A percentile compares a stretch with the other conserved stretches of the same genome.
Conservation (phyloP, 1,140 invertebrate genomes). For the Ostrea denselamellosa region DNA sequence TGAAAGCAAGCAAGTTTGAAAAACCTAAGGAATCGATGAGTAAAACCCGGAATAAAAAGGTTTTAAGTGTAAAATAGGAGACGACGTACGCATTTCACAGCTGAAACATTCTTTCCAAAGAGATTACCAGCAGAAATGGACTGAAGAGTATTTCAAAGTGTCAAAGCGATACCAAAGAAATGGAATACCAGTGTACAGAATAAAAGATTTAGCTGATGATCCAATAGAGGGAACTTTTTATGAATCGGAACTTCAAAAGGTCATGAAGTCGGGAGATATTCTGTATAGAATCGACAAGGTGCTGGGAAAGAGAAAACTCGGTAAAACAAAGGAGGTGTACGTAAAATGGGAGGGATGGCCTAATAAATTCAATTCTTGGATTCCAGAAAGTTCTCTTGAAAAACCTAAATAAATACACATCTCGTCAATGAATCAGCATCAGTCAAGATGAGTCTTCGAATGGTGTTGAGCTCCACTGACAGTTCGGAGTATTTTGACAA, state of each 20-base stretch:
- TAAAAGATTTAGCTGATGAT: constrained; percentile 46
- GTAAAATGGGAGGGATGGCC: constrained; percentile 54
- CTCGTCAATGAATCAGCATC: neutral
- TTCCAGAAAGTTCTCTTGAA: constrained; percentile 35
- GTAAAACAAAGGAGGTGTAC: constrained; percentile 41
- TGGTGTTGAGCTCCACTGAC: constrained; percentile 39
- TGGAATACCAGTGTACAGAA: constrained; percentile 48
- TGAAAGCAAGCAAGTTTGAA: neutral
- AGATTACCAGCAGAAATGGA: constrained; percentile 57
- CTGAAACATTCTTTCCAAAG: constrained; percentile 45
- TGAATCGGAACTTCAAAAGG: constrained; percentile 50
- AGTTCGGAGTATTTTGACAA: constrained; percentile 44
- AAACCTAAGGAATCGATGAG: neutral
- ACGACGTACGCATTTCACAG: constrained; percentile 52
- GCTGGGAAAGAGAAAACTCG: constrained; percentile 18
- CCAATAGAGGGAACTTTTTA: constrained; percentile 52
- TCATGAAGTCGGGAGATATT: constrained; percentile 33
- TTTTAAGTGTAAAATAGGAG: constrained; percentile 44
- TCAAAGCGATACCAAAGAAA: constrained; percentile 40
- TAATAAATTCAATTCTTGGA: constrained; percentile 56
- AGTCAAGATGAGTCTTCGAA: constrained; percentile 41
- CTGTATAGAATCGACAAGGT: constrained; percentile 35
- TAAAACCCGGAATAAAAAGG: neutral
- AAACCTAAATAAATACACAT: constrained; percentile 8
- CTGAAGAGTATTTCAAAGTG: constrained; percentile 51